These are phyloP conservation scores for Rhynchotus rufescens DNA, from an alignment of 2,797 vertebrate genomes.

Conservation along the genomic window DNA sequence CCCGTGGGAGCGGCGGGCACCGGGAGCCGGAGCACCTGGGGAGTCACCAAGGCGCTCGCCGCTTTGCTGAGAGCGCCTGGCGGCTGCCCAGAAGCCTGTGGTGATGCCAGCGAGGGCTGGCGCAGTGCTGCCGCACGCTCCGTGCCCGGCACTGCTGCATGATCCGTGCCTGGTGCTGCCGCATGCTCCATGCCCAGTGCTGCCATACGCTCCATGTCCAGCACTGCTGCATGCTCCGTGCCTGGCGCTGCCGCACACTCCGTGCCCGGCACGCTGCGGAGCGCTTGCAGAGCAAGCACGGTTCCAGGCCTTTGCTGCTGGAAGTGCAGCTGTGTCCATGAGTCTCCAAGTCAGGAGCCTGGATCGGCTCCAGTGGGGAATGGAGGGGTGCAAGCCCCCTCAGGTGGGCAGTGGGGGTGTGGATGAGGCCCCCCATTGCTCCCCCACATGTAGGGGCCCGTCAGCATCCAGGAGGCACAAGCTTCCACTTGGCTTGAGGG, in stretches of 20 bases:
- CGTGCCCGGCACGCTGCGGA: not conserved
- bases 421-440: not conserved
- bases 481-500: not conserved
- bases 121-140: not conserved
- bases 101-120: not conserved
- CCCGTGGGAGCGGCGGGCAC: not conserved
- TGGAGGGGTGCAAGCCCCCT: not conserved
- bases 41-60: constrained; percentile 21
- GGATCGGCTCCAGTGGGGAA: fast-evolving
- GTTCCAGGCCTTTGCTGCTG: fast-evolving
- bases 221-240: not conserved
- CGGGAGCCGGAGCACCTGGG: not conserved
- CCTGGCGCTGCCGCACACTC: not conserved
- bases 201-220: not conserved
- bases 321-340: fast-evolving
- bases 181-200: not conserved
- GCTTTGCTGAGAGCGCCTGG: constrained; percentile 7
- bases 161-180: not conserved
- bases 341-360: fast-evolving
- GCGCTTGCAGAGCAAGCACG: not conserved
- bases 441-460: not conserved
- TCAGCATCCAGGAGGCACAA: fast-evolving
- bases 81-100: not conserved
- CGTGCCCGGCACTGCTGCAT: not conserved
- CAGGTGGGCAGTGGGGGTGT: fast-evolving